Evolutionary conservation across 2,888 invertebrate species (phyloP).

Genomic region (Cylindroiulus punctatus): DNA sequence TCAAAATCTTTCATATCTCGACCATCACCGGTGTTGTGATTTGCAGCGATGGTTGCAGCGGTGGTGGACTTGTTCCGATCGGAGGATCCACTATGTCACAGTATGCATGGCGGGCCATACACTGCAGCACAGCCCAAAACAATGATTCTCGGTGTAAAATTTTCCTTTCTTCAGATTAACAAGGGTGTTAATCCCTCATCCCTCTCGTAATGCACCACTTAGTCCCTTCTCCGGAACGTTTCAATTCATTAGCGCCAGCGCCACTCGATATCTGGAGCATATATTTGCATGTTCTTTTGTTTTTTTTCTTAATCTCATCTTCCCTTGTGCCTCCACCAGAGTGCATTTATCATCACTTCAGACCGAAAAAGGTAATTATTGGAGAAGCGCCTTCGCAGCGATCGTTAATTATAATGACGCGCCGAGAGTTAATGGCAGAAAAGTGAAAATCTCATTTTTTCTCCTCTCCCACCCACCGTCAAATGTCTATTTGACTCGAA

Average conservation of each 20-base stretch:
- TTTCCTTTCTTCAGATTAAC: not conserved
- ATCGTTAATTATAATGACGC: not conserved
- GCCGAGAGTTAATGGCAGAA: not conserved
- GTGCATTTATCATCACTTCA: not conserved
- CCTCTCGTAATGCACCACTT: not conserved
- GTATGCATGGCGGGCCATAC: no score
- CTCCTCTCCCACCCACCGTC: not conserved
- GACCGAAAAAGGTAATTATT: constrained; percentile 1
- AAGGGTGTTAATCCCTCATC: not conserved
- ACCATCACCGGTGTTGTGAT: no score
- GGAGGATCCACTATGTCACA: no score
- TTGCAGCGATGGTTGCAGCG: no score
- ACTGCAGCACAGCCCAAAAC: no score
- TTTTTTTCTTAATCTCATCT: not conserved
- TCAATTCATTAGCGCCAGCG: not conserved
- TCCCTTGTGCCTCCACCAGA: not conserved
- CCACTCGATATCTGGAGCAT: not conserved
- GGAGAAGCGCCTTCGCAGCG: not conserved
- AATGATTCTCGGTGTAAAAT: no score
- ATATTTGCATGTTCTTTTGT: not conserved
- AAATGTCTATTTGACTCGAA: not conserved
- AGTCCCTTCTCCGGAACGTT: not conserved
- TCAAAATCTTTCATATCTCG: no score
- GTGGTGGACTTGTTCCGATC: no score
- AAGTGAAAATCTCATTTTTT: not conserved